Evolutionary conservation across 1,140 invertebrate genomes (phyloP).

Genomic region (Trigoniulus corallinus): DNA sequence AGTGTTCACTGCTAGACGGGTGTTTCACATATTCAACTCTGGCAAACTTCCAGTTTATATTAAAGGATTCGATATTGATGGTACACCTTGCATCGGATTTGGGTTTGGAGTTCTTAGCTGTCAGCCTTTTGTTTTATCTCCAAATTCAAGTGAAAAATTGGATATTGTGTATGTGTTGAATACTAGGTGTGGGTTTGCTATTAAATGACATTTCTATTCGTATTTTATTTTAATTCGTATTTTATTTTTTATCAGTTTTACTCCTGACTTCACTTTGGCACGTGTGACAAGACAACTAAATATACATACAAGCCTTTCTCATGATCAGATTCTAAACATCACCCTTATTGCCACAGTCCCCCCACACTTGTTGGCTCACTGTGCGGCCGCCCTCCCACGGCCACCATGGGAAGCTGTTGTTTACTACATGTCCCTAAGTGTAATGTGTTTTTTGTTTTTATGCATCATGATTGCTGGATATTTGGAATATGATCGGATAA

Average conservation of each 20-base stretch:
- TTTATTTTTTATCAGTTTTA: constrained; percentile 38
- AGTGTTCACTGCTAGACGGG: constrained; percentile 59
- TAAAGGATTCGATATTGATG: constrained; percentile 52
- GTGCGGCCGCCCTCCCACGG: constrained; percentile 48
- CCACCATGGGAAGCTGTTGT: constrained; percentile 62
- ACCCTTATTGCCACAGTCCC: constrained; percentile 65
- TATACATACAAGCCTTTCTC: constrained; percentile 34
- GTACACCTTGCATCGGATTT: constrained; percentile 59
- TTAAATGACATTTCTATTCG: background rate
- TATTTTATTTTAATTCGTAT: background rate
- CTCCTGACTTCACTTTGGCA: constrained; percentile 79
- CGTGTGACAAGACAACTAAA: constrained; percentile 45
- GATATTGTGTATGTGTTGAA: constrained; percentile 58
- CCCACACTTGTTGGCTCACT: constrained; percentile 49
- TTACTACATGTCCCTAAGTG: constrained; percentile 44
- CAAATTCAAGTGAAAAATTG: constrained; percentile 70
- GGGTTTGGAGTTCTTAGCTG: constrained; percentile 77
- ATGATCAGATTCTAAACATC: constrained; percentile 43
- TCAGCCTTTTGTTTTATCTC: constrained; percentile 53
- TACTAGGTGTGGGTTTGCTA: too few relatives aligned
- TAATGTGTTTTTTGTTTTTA: constrained; percentile 37
- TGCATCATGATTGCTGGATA: constrained; percentile 49
- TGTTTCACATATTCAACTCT: constrained; percentile 73
- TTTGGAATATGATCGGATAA: constrained; percentile 52
- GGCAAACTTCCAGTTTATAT: constrained; percentile 60